Base-by-base conservation (phyloP, 2,888 invertebrate genomes). In the Eudemis profundana region DNA sequence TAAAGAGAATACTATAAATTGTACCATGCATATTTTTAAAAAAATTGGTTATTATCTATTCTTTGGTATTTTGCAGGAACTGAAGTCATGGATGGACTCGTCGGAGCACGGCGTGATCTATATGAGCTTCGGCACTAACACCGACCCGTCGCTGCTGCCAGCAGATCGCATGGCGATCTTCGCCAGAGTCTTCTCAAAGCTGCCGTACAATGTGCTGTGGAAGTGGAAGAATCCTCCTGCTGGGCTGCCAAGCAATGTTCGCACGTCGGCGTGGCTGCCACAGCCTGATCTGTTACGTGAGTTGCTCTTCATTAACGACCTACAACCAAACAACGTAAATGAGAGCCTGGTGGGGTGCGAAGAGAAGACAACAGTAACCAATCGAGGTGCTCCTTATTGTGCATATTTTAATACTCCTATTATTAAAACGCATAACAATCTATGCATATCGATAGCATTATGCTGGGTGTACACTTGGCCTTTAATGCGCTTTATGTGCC, bases 91-190 rank as follows among this genome's bases (percentile, higher is more conserved):
- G 49, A 15, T 68, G 40, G 61, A 68, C 19, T 33, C 33, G 8
- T 65, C 56, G 0, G 23, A 14, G 19, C 14, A 51, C 44, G 68
- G 68, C 8, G 65, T 81, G 0, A 78, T 84, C 2, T 82, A 84
- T 38, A 64, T 81, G 3, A 85, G 85, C 68, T 82, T 84, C 38
- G 86, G 86, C 0, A 82, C 83, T 15, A 81, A 82, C 56, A 73
- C 79, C 1, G 63, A 74, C n/a, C 61, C 76, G 3, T 46, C 75
- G 17, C 29, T 70, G 2, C 42, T 84, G 8, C 66, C 74, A 2
- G 42, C 63, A 4, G 71, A 78, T 0, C 70, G 40, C 4, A 53
- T 79, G 8, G 54, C 75, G 33, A 67, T 70, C 5, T 60, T 81
- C 2, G 14, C 74, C 0, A 72, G 71, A 0, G 74, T 73, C 0